Evolutionary conservation across 2,888 invertebrate genomes (phyloP), one percentile per base, ranked within the genome.

Genomic region (Dorcus parallelipipedus): DNA sequence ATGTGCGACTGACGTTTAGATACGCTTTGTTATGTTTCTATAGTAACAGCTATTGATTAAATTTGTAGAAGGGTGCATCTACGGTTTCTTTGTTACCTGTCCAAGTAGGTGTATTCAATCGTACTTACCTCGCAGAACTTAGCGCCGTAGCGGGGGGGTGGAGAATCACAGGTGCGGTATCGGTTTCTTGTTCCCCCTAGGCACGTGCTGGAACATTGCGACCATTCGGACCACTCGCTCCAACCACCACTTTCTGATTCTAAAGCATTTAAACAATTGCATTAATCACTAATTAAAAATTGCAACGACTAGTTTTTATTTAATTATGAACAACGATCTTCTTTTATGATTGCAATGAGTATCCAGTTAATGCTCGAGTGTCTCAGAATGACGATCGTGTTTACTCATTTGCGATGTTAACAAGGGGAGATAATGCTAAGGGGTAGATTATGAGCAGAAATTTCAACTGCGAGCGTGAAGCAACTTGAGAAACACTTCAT

Each of bases 101-200:
- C 26, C 26, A 33, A 33, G 26, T 33, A 33, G 26, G 26, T 42
- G 42, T 17, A 42, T 14, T 42, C 14, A 14, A 14, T 42, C 42
- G 42, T 42, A 10, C 73, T 75, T 80, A 92, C 93, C 85, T 92
- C 88, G 72, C 95, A 95, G 77, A 91, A 94, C 75, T 90, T 90
- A 9, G 93, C 93, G 1, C 94, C 94, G 71, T 93, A 93, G 43
- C 90, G 84, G 0, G 95, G 94, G 0, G 91, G 89, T 0, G 95
- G 95, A 0, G 89, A 89, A 76, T 94, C 92, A 73, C 95, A 95
- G 79, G 93, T 89, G 65, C 95, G 84, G 77, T 93, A 92, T 10
- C 95, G 84, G 75, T 88, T 92, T 61, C 89, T 84, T 10, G 88
- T 90, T 0, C 94, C 94, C 51, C 89, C 88, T 45, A 87, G 82